These are phyloP conservation scores for Oxystoma pomonae DNA, from an alignment of 2,888 invertebrate genomes.

Conservation along the genomic window DNA sequence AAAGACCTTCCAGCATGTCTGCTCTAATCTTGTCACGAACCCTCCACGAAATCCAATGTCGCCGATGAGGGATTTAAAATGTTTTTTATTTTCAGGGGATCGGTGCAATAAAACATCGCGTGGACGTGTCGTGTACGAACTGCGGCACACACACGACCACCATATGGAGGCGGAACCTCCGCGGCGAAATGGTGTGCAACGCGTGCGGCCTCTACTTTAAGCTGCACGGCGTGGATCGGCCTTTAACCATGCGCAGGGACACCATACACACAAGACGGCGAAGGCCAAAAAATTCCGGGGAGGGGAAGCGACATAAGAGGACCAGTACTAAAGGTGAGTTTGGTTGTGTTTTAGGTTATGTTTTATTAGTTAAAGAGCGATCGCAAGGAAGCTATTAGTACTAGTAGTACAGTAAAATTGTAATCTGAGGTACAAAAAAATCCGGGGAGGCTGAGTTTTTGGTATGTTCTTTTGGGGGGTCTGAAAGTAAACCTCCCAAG, in stretches of 20 bases:
- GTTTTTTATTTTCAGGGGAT: background rate
- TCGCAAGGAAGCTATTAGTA: too few species aligned
- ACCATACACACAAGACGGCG: constrained; percentile 92
- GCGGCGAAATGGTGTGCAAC: constrained; percentile 98
- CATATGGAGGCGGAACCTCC: constrained; percentile 93
- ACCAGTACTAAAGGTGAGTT: background rate
- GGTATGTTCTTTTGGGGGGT: too few species aligned
- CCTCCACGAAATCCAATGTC: too few species aligned
- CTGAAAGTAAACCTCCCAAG: too few species aligned
- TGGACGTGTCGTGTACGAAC: constrained; percentile 91
- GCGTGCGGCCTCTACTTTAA: constrained; percentile 98
- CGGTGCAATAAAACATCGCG: constrained; percentile 51
- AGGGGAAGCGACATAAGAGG: constrained; percentile 32
- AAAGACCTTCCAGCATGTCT: too few species aligned
- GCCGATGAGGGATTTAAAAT: too few species aligned
- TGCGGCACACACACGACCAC: constrained; percentile 97
- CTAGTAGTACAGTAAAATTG: too few species aligned
- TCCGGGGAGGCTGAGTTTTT: too few species aligned
- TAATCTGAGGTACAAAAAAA: too few species aligned
- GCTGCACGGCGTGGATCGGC: constrained; percentile 90
- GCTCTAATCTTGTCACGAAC: too few species aligned
- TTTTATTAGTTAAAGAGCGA: too few species aligned
- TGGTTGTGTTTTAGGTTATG: background rate
- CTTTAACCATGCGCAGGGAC: constrained; percentile 92
- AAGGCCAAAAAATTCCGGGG: constrained; percentile 68